Evolutionary conservation across 2,797 vertebrate genomes (phyloP), one percentile per base, ranked within the genome.

Genomic region (Cossypha heuglini): DNA sequence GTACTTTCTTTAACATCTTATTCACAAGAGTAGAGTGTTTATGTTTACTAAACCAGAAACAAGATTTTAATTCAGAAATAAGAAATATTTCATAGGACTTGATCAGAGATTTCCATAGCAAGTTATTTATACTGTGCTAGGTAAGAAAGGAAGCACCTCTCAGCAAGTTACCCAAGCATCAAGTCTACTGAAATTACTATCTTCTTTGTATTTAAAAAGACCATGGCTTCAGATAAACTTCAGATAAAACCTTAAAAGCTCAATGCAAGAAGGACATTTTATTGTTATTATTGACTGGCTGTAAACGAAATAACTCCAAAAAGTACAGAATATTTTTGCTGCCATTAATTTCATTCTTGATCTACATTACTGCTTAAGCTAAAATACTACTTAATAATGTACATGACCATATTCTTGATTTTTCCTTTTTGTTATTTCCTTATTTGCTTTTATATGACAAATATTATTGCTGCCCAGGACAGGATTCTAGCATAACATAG

Each of bases 251-350:
- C 40, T 91, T 88, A 88, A 82, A 90, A 76, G 42, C 83, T 92
- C 85, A 82, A 67, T 79, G 74, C 63, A 78, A 90, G 48, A 93
- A 80, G 89, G 86, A 92, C 77, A 86, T 85, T 97, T 97, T 95
- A 86, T 83, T 93, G 62, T 83, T 90, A 80, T 77, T 69, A 94
- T 52, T 92, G 69, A 92, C 33, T 88, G 71, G 29, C 48, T 94
- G 91, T 68, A 89, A 91, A 87, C 0, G 20, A 96, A 92, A 94
- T 85, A 8, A 93, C 87, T 89, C 68, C 74, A 95, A 79, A 67
- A 55, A 76, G 58, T 92, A 92, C 83, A 93, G 63, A 63, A 63
- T 87, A 92, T 49, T 89, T 88, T 90, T 88, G 55, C 61, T 84
- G 80, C 18, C 57, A 91, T 85, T 89, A 85, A 88, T 75, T 86